Evolutionary conservation across 2,113 vertebrate species (phyloP), one percentile per base, ranked within the genome.

Genomic region (Lathamus discolor): DNA sequence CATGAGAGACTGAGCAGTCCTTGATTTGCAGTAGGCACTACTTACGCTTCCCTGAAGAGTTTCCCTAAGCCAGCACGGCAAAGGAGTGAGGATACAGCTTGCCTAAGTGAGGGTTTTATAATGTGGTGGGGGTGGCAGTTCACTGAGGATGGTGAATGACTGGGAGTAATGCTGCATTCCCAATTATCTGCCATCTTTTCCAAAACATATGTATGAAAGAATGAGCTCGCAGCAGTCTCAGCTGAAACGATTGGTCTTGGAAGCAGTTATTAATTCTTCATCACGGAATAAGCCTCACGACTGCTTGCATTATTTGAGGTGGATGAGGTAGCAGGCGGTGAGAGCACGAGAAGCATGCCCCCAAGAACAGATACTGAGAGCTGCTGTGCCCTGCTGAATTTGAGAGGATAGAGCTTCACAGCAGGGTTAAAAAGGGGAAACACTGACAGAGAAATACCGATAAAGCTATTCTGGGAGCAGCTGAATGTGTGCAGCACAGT

Each of bases 251-350:
- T 91, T 77, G 68, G 27, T 70, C 31, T 69, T 59, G 44, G 93
- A 41, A 74, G 79, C 15, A 51, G 43, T 63, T 17, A 93, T 94
- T 96, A 97, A 96, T 94, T 95, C 85, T 86, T 84, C 91, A 96
- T 89, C 23, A 72, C 54, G 87, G 94, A 96, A 86, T 69, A 90
- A 93, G 69, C 80, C 64, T 82, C 48, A 43, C 2, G 27, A 51
- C 83, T 72, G 67, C 72, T 55, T 92, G 48, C 76, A 74, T 84
- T 92, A 27, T 73, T 96, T 14, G 82, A 95, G 88, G 77, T 18
- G 27, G 69, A 68, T 82, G 68, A 91, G 95, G 59, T 67, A 83
- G 92, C 87, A 95, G 88, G 69, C 83, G 82, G 93, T 7, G 62
- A 93, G 93, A 81, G 83, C 39, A 27, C 3, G 72, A 70, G 62